Evolutionary conservation across 1,140 invertebrate genomes (phyloP), one percentile per base, ranked within the genome.

Genomic region (Drosophila novamexicana): DNA sequence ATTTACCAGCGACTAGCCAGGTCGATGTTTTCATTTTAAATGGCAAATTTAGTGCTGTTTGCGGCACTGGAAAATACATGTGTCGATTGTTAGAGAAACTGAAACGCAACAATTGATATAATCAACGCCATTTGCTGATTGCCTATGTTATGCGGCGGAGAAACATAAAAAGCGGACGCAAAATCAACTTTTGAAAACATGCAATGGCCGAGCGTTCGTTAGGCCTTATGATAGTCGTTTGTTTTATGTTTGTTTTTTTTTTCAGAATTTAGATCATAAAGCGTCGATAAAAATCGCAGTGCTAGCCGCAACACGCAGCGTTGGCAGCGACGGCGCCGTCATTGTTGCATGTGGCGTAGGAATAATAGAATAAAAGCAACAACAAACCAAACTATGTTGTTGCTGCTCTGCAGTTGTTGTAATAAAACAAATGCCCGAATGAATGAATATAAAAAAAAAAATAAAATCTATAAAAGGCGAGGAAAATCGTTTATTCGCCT

Each of bases 81-180:
- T 52, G 56, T 47, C 52, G 42, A 37, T 39, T 59, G 64, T 84
- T 76, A 72, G 62, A 75, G 85, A 78, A 75, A 77, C 47, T 45
- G 47, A 81, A 86, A 82, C 29, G 68, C 81, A 65, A 49, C 81
- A 86, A 88, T 89, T 88, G 84, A 89, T 83, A 89, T 88, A 83
- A 86, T 86, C 79, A 83, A 77, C 76, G 76, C 72, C 62, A 88
- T 79, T 88, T 79, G 79, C 47, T 82, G 79, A 79, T 81, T 82
- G 70, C 69, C 40, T 29, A 14, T 52, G 64, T 44, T 29, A 22
- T 52, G 64, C 52, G 54, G 58, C 36, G 52, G 22, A 56, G 52
- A 49, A 76, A 45, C 34, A 36, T 22, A 36, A 47, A 54, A 66
- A 8, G 29, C 32, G 8, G 37, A 36, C 36, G 61, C 42, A 39